Evolutionary conservation across 2,888 invertebrate species (phyloP).

Genomic region (Metacarcinus magister): DNA sequence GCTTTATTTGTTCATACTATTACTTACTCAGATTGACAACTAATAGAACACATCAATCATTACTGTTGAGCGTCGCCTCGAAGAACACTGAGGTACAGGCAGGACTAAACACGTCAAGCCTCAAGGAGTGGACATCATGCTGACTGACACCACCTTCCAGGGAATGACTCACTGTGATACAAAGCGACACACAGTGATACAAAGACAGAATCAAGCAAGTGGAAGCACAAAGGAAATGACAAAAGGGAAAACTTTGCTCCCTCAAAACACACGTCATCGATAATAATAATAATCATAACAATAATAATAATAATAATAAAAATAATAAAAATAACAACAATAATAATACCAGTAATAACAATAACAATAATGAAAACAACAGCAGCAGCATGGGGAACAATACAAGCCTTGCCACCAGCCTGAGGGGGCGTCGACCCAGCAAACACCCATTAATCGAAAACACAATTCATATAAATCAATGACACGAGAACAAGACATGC

Average conservation of each 20-base stretch:
- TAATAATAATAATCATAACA: background rate
- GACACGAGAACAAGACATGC: background rate
- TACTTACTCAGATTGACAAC: background rate
- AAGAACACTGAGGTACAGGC: too few species aligned
- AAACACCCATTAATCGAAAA: constrained; percentile 26
- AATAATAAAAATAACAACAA: background rate
- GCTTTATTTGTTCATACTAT: background rate
- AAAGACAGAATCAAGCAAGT: background rate
- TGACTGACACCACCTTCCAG: too few species aligned
- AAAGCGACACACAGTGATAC: background rate
- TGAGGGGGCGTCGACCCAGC: background rate
- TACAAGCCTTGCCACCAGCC: background rate
- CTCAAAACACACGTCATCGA: background rate
- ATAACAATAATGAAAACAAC: background rate
- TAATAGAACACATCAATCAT: background rate
- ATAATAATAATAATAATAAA: background rate
- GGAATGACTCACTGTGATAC: too few species aligned
- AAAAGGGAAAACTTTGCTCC: too few species aligned
- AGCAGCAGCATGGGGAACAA: background rate
- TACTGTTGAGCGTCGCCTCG: background rate
- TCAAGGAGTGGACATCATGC: too few species aligned
- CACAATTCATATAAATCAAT: constrained; percentile 31
- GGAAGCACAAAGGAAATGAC: too few species aligned
- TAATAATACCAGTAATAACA: background rate
- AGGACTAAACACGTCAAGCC: too few species aligned